A percentile compares a stretch with the other conserved stretches of the same genome.
These are phyloP conservation scores for Pogona vitticeps DNA, from an alignment of 2,113 vertebrate genomes.

Conservation along the genomic window DNA sequence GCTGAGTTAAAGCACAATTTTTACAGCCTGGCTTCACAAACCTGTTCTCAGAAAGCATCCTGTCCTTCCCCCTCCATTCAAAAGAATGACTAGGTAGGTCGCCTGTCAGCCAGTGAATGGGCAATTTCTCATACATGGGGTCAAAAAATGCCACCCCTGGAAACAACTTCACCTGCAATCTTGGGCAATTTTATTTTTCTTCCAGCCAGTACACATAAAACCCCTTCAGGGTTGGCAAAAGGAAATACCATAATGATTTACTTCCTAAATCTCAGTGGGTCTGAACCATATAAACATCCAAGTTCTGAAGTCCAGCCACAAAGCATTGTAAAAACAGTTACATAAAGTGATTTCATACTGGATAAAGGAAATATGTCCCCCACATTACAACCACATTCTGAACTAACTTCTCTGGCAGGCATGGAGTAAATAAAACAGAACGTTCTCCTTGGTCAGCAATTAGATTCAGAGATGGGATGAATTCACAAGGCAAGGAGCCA, in stretches of 20 bases:
- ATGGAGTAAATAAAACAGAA: background rate
- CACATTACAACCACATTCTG: background rate
- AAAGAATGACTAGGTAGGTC: background rate
- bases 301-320: background rate
- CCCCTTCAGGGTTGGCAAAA: background rate
- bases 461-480: background rate
- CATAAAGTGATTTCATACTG: background rate
- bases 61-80: background rate
- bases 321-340: background rate
- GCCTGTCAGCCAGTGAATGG: background rate
- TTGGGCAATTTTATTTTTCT: background rate
- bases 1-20: slow-evolving; percentile 29
- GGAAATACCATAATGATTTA: background rate
- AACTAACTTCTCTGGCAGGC: background rate
- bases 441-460: background rate
- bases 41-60: background rate
- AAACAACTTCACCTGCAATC: background rate
- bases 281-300: slow-evolving; percentile 1
- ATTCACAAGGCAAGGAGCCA: background rate
- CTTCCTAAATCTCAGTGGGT: slow-evolving; percentile 1
- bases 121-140: background rate
- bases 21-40: background rate
- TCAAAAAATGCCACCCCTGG: background rate
- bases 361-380: background rate
- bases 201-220: background rate